Evolutionary conservation across 2,797 vertebrate species (phyloP), one percentile per base, ranked within the genome.

Genomic region (Bucorvus abyssinicus): DNA sequence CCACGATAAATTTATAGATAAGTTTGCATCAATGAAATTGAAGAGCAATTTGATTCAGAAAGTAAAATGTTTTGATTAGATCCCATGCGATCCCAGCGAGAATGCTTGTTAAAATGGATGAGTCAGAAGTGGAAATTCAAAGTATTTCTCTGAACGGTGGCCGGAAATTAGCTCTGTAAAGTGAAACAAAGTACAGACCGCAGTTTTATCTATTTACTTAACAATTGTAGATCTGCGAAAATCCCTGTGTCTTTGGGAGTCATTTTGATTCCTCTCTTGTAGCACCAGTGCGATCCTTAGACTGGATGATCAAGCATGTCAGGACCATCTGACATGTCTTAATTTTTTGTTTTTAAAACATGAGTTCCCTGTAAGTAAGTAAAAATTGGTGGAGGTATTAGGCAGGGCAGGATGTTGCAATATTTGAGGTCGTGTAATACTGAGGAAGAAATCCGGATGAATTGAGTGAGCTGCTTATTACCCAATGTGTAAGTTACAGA

Each of bases 51-150:
- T 94, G 97, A 98, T 97, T 98, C 97, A 98, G 81, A 96, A 96
- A 98, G 91, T 74, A 27, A 94, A 97, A 85, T 97, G 97, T 98
- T 98, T 97, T 98, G 97, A 97, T 98, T 96, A 74, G 94, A 98
- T 98, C 96, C 98, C 98, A 90, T 97, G 98, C 97, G 98, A 99
- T 98, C 98, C 97, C 98, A 98, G 89, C 74, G 96, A 98, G 98
- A 89, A 95, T 96, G 27, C 97, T 98, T 97, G 97, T 97, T 98
- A 96, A 97, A 96, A 97, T 24, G 9, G 88, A 97, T 99, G 99
- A 99, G 97, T 99, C 98, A 99, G 98, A 98, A 97, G 94, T 97
- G 97, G 96, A 97, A 97, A 98, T 98, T 97, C 96, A 98, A 98
- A 98, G 95, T 94, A 95, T 95, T 91, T 97, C 94, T 97, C 94